A percentile compares a stretch with the other conserved stretches of the same genome.
Evolutionary conservation across 2,113 vertebrate species (phyloP).

Genomic region (Rhagologus leucostigma): DNA sequence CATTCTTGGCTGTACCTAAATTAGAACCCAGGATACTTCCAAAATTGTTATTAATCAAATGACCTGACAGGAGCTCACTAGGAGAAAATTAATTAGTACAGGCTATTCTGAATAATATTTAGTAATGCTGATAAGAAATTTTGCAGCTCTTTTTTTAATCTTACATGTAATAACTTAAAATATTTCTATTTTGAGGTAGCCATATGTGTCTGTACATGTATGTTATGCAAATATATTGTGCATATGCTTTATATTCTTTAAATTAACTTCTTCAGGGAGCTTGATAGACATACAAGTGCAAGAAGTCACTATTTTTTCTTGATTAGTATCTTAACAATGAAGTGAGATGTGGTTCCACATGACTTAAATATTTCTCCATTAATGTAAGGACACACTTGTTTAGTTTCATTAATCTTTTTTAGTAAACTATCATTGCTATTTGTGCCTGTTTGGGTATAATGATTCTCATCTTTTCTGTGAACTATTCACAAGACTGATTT

Average conservation of each 20-base stretch:
- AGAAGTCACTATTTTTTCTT: background rate
- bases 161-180: background rate
- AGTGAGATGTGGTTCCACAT: background rate
- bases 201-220: background rate
- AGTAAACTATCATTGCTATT: background rate
- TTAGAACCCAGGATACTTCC: slow-evolving; percentile 10
- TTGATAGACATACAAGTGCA: background rate
- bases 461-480: background rate
- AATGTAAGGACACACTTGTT: background rate
- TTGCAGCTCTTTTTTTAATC: background rate
- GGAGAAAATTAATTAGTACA: slow-evolving; percentile 7
- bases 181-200: background rate
- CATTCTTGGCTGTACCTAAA: slow-evolving; percentile 44
- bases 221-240: background rate
- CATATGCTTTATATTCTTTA: background rate
- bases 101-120: background rate
- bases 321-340: background rate
- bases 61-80: background rate
- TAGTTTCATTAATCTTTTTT: background rate
- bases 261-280: background rate
- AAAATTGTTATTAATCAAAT: slow-evolving; percentile 30
- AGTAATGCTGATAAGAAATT: background rate
- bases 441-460: background rate
- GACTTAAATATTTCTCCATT: background rate
- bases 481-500: background rate